phyloP scores from a whole-genome alignment of 2,888 invertebrate genomes.

The Volucella inflata region DNA sequence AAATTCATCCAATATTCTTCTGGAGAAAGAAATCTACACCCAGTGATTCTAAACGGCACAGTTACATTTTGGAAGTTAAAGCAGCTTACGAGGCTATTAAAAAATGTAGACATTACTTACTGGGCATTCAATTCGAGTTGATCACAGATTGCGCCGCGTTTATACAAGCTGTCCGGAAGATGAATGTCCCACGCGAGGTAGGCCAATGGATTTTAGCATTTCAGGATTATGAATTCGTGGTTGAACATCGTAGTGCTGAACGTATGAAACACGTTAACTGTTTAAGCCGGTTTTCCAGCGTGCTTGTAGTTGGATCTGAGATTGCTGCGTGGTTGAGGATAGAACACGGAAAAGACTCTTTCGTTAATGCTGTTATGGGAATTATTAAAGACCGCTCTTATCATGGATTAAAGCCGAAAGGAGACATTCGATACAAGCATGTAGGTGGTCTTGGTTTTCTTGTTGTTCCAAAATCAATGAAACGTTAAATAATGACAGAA shows the following conservation, averaged over 20 bases:
- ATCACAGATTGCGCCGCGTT: conserved; percentile 73
- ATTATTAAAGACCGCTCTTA: no score
- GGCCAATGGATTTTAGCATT: conserved; percentile 65
- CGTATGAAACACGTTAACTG: conserved; percentile 61
- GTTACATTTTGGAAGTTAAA: conserved; percentile 77
- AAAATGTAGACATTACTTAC: conserved; percentile 77
- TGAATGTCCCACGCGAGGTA: conserved; percentile 73
- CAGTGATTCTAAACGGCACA: conserved; percentile 6
- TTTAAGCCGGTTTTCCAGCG: conserved; percentile 47
- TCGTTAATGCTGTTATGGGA: no score
- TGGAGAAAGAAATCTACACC: conserved; percentile 16
- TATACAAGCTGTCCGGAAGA: conserved; percentile 63
- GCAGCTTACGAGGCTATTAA: conserved; percentile 76
- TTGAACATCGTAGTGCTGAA: conserved; percentile 38
- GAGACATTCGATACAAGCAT: conserved; percentile 54
- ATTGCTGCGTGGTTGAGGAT: conserved; percentile 4
- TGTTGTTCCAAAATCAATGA: conserved; percentile 58
- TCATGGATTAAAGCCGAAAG: conserved; percentile 27
- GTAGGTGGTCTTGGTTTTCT: conserved; percentile 61
- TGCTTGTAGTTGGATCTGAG: conserved; percentile 42
- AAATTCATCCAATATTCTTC: no score
- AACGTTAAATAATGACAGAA: conserved; percentile 37
- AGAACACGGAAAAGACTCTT: no score
- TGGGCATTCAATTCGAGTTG: conserved; percentile 65
- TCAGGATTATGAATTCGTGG: conserved; percentile 8